Conservation (phyloP, 2,888 invertebrate species). For the Meganola albula region DNA sequence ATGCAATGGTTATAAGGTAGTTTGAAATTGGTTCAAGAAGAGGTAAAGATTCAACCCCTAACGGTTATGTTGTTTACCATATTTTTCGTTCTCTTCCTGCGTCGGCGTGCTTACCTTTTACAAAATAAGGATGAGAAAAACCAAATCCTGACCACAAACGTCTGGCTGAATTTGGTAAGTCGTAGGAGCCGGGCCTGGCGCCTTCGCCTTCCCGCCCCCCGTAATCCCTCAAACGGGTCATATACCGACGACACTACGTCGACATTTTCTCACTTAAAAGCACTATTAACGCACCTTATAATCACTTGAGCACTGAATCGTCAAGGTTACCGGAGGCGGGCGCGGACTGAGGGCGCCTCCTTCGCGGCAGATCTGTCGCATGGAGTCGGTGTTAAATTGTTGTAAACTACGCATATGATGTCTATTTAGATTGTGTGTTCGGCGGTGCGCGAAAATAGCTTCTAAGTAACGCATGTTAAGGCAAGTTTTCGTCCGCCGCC, state of each 20-base stretch:
- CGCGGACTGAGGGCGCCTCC: slow-evolving; percentile 57
- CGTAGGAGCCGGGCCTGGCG: slow-evolving; percentile 72
- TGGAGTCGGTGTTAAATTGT: slow-evolving; percentile 73
- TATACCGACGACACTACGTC: slow-evolving; percentile 19
- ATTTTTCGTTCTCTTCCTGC: slow-evolving; percentile 75
- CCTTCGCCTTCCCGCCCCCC: slow-evolving; percentile 60
- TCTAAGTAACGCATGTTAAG: slow-evolving; percentile 43
- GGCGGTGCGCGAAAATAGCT: slow-evolving; percentile 50
- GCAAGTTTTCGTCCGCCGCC: slow-evolving; percentile 46
- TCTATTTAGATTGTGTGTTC: slow-evolving; percentile 63
- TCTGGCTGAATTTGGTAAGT: slow-evolving; percentile 99
- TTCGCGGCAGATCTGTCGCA: slow-evolving; percentile 70
- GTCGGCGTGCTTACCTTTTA: slow-evolving; percentile 80
- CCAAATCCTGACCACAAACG: slow-evolving; percentile 98
- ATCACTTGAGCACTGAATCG: slow-evolving; percentile 34
- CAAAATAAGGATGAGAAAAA: slow-evolving; percentile 97
- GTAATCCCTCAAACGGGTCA: slow-evolving; percentile 30
- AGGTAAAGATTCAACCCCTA: slow-evolving; percentile 27
- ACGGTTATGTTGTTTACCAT: slow-evolving; percentile 55
- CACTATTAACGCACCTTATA: slow-evolving; percentile 29
- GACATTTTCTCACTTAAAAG: slow-evolving; percentile 28
- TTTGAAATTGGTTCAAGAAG: slow-evolving; percentile 18
- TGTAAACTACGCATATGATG: slow-evolving; percentile 54
- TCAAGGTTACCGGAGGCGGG: slow-evolving; percentile 59
- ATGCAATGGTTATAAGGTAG: slow-evolving; percentile 2